Evolutionary conservation across 2,113 vertebrate genomes (phyloP), one percentile per base, ranked within the genome.

Genomic region (Barnardius zonarius): DNA sequence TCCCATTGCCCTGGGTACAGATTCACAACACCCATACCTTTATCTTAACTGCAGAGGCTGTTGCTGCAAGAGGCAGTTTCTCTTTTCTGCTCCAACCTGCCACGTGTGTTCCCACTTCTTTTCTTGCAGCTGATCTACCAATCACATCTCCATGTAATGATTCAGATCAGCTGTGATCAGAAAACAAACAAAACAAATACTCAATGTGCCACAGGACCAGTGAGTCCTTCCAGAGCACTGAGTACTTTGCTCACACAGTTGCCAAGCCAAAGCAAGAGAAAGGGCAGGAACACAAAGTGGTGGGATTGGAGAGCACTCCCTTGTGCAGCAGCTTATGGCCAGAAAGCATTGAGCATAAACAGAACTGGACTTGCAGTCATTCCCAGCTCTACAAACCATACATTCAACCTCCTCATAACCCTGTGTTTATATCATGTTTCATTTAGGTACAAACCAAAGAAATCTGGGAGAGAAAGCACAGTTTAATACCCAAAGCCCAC

Each of bases 231-330:
- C 48, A 69, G 33, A 83, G 23, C n/a, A 17, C 63, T 17, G 14
- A 72, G 27, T 33, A 23, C 30, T 28, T 64, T 3, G 5, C 37
- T 39, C 2, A 3, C 31, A 52, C 1, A 1, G 7, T 4, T 39
- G 39, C 27, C 64, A 73, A 73, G 25, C 43, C 62, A 61, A 72
- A 79, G 22, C 51, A 63, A 41, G 18, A 59, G 19, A 59, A 70
- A 73, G 15, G 35, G 39, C 30, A 66, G 68, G 48, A 80, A 2
- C 11, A 27, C 0, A 3, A 1, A 0, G 9, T 25, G 30, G 13
- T 41, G 44, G 49, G 68, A 91, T 39, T 3, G 6, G 49, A 57
- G 76, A 83, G 2, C 28, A 15, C 25, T 76, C 41, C 44, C 12
- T 70, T 43, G 52, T 62, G 48, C 48, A 64, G 39, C 52, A 80